Percentiles rank a stretch among this genome's conserved stretches.
Evolutionary conservation across 2,888 invertebrate genomes (phyloP).

Genomic region (Auanema freiburgensis): DNA sequence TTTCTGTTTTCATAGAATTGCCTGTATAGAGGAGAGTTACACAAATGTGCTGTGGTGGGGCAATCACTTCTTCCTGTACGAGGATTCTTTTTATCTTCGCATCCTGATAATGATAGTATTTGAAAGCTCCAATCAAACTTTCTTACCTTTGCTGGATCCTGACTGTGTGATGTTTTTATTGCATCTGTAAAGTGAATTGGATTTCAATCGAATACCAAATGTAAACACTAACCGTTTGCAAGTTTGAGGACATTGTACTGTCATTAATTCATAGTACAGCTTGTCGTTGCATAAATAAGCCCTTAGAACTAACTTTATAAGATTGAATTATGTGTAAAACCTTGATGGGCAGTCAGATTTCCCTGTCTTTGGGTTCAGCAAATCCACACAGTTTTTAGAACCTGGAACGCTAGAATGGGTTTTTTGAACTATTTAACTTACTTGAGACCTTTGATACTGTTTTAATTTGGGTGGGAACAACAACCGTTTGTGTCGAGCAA

Average conservation of each 20-base stretch:
- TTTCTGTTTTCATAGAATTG: not conserved
- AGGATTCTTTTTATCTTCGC: constrained; percentile 5
- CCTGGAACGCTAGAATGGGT: too few relatives aligned
- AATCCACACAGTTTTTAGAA: constrained; percentile 7
- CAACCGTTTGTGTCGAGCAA: not conserved
- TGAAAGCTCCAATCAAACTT: not conserved
- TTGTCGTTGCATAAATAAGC: constrained; percentile 9
- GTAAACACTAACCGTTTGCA: constrained; percentile 4
- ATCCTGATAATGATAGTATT: not conserved
- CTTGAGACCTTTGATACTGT: too few relatives aligned
- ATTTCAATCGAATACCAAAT: not conserved
- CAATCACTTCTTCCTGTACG: constrained; percentile 11
- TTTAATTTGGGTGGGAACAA: too few relatives aligned
- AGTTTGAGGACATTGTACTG: constrained; percentile 12
- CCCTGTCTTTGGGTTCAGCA: constrained; percentile 5
- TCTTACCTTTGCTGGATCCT: not conserved
- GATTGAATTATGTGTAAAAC: constrained; percentile 7
- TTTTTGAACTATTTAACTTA: too few relatives aligned
- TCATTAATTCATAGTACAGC: constrained; percentile 14
- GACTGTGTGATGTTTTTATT: not conserved
- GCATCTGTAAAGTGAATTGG: not conserved
- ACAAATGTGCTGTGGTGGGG: constrained; percentile 1
- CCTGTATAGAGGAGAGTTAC: constrained; percentile 8
- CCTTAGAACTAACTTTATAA: not conserved
- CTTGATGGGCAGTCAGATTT: constrained; percentile 9